phyloP scores from a whole-genome alignment of 2,888 invertebrate genomes.

The Ptychoptera contaminata region DNA sequence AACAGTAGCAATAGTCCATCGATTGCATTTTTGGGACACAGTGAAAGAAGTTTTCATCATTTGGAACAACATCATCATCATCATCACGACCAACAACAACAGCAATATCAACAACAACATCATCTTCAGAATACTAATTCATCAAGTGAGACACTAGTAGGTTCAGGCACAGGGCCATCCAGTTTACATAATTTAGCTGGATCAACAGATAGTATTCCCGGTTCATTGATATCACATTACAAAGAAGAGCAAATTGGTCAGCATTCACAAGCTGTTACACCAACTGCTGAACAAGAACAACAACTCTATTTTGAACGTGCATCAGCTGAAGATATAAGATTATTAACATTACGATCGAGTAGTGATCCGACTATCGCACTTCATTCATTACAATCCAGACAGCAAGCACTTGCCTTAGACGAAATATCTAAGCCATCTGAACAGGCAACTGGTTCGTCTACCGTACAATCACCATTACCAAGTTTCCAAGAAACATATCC shows the following conservation, averaged over 20 bases:
- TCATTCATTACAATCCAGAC: constrained; percentile 18
- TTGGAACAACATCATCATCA: constrained; percentile 11
- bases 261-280: constrained; percentile 15
- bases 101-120: not conserved
- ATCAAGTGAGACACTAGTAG: constrained; percentile 10
- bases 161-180: constrained; percentile 5
- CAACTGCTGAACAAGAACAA: constrained; percentile 18
- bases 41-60: not conserved
- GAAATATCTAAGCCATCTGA: constrained; percentile 15
- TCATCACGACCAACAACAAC: not conserved
- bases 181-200: constrained; percentile 13
- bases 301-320: constrained; percentile 20
- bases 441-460: constrained; percentile 16
- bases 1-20: constrained; percentile 6
- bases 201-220: constrained; percentile 25
- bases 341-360: constrained; percentile 26
- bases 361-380: constrained; percentile 29
- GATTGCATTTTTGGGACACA: not conserved
- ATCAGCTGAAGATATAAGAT: constrained; percentile 20
- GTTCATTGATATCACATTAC: constrained; percentile 18
- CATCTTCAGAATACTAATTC: constrained; percentile 21
- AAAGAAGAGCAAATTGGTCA: constrained; percentile 26
- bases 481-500: constrained; percentile 84
- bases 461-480: constrained; percentile 48
- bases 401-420: constrained; percentile 8